Evolutionary conservation across 2,888 invertebrate species (phyloP).

Genomic region (Hesperia comma): DNA sequence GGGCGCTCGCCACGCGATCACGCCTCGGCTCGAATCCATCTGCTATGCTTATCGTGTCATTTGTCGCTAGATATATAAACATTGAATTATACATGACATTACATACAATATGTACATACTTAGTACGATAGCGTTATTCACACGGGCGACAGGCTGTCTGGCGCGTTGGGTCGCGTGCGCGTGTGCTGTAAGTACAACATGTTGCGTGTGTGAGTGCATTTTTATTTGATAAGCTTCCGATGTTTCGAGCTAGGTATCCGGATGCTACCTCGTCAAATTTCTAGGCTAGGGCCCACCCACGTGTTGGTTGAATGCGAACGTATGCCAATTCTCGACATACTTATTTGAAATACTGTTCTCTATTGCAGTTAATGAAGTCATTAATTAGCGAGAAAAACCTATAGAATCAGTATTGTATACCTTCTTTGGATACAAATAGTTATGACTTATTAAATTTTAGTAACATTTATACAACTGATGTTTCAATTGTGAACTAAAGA

Average conservation of each 20-base stretch:
- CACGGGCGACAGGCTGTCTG: constrained; percentile 83
- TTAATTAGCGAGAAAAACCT: background rate
- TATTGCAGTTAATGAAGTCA: background rate
- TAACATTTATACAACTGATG: too few relatives aligned
- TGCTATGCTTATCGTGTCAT: constrained; percentile 62
- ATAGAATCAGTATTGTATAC: background rate
- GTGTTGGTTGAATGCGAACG: constrained; percentile 45
- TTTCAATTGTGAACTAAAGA: too few relatives aligned
- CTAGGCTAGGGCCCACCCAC: constrained; percentile 70
- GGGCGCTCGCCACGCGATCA: constrained; percentile 46
- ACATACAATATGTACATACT: constrained; percentile 69
- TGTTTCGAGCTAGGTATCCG: constrained; percentile 72
- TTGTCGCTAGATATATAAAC: constrained; percentile 62
- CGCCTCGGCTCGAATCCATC: constrained; percentile 47
- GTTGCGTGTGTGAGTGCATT: constrained; percentile 71
- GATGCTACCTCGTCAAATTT: constrained; percentile 74
- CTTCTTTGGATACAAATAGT: background rate
- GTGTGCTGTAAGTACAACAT: constrained; percentile 73
- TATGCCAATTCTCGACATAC: constrained; percentile 38
- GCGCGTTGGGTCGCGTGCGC: constrained; percentile 63
- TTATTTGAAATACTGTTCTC: constrained; percentile 3
- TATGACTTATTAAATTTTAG: too few relatives aligned
- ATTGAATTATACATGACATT: constrained; percentile 70
- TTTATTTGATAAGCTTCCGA: constrained; percentile 82
- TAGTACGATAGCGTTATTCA: constrained; percentile 77